phyloP scores from a whole-genome alignment of 2,888 invertebrate species.

The Blastobasis lacticolella region DNA sequence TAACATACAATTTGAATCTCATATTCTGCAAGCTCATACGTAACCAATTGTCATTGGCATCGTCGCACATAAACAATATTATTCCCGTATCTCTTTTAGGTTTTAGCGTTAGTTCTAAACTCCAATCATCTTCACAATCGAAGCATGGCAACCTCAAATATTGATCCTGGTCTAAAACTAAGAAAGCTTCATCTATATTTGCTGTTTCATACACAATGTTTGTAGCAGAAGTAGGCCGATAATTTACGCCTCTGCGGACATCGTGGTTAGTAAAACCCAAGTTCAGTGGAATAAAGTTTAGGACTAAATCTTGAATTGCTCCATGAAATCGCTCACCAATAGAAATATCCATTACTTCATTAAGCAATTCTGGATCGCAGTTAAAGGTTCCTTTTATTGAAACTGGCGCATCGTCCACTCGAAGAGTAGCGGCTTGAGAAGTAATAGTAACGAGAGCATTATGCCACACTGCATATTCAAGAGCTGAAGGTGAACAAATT shows the following conservation, averaged over 20 bases:
- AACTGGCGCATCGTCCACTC: constrained; percentile 48
- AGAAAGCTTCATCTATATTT: constrained; percentile 47
- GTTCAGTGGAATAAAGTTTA: constrained; percentile 59
- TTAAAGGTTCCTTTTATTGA: constrained; percentile 39
- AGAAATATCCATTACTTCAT: constrained; percentile 45
- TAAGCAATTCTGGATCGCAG: constrained; percentile 52
- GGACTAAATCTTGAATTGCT: constrained; percentile 55
- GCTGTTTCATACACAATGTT: constrained; percentile 58
- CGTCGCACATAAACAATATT: constrained; percentile 43
- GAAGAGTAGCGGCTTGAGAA: constrained; percentile 42
- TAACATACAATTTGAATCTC: constrained; percentile 50
- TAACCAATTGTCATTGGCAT: constrained; percentile 36
- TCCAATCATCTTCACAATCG: constrained; percentile 45
- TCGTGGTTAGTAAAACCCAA: constrained; percentile 30
- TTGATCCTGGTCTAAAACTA: constrained; percentile 41
- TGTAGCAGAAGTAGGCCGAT: constrained; percentile 37
- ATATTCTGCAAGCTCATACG: constrained; percentile 47
- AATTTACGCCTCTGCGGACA: constrained; percentile 21
- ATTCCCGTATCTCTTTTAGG: constrained; percentile 46
- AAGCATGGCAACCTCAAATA: constrained; percentile 58
- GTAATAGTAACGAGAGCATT: constrained; percentile 50
- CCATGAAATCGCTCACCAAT: constrained; percentile 62
- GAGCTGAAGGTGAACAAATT: constrained; percentile 37
- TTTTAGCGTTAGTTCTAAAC: constrained; percentile 49
- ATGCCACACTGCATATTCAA: constrained; percentile 61